Evolutionary conservation across 2,797 vertebrate species (phyloP).

Genomic region (Euthynnus affinis): DNA sequence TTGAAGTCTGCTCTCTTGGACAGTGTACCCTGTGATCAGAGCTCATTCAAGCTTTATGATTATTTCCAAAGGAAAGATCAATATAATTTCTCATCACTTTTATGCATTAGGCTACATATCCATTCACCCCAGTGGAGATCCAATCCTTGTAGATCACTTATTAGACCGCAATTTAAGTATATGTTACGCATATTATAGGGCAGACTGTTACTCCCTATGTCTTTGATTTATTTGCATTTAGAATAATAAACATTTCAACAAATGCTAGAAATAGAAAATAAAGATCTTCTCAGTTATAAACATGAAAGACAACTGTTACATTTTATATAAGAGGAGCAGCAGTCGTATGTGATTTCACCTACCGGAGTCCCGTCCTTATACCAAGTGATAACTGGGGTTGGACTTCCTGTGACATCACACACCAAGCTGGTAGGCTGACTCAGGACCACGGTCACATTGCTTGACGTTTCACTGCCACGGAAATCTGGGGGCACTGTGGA

Average conservation of each 20-base stretch:
- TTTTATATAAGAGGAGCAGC: neutral
- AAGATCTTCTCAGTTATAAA: neutral
- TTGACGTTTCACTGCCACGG: slow-evolving; percentile 83
- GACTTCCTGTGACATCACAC: slow-evolving; percentile 94
- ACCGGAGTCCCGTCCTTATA: slow-evolving; percentile 92
- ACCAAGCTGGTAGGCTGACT: slow-evolving; percentile 88
- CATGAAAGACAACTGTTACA: neutral
- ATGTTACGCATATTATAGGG: slow-evolving; percentile 1
- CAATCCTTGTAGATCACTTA: slow-evolving; percentile 4
- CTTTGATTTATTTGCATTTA: slow-evolving; percentile 29
- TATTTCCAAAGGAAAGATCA: slow-evolving; percentile 46
- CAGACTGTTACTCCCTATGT: slow-evolving; percentile 4
- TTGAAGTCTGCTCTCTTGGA: slow-evolving; percentile 56
- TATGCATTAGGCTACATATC: neutral
- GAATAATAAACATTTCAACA: neutral
- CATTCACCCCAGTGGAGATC: neutral
- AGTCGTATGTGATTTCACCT: slow-evolving; percentile 64
- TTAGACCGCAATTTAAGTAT: slow-evolving; percentile 32
- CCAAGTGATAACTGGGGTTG: slow-evolving; percentile 92
- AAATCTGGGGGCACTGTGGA: slow-evolving; percentile 93
- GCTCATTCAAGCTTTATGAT: slow-evolving; percentile 34
- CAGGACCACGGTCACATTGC: slow-evolving; percentile 90
- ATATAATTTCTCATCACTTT: slow-evolving; percentile 45
- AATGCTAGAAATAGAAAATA: neutral
- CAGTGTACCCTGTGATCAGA: slow-evolving; percentile 47